phyloP scores from a whole-genome alignment of 2,888 invertebrate genomes.

The Drosophila maculinotata region DNA sequence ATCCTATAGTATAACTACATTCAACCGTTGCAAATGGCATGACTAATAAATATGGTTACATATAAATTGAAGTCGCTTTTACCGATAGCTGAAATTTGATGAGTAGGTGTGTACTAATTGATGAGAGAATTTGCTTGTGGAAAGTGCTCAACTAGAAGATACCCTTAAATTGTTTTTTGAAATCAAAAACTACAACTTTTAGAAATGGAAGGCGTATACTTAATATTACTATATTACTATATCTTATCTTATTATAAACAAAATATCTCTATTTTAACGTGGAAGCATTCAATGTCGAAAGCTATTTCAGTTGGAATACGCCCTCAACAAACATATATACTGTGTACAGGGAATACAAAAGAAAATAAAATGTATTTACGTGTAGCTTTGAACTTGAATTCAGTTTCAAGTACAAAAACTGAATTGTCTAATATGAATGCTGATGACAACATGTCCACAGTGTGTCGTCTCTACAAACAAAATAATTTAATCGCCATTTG shows the following conservation, averaged over 20 bases:
- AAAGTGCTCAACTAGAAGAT: background rate
- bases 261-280: no score
- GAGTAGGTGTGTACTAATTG: background rate
- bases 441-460: slow-evolving; percentile 47
- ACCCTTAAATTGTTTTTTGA: no score
- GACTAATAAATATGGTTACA: slow-evolving; percentile 15
- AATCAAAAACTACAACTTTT: no score
- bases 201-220: no score
- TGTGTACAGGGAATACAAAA: background rate
- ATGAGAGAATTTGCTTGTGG: no score
- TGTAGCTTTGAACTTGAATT: slow-evolving; percentile 48
- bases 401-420: slow-evolving; percentile 35
- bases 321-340: background rate
- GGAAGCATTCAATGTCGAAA: no score
- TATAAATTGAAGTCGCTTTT: background rate
- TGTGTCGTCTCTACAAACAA: slow-evolving; percentile 17
- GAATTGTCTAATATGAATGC: slow-evolving; percentile 40
- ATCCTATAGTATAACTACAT: slow-evolving; percentile 11
- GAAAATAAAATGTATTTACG: background rate
- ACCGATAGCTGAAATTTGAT: background rate
- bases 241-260: no score
- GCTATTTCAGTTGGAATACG: no score
- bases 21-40: slow-evolving; percentile 4
- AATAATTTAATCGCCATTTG: slow-evolving; percentile 38
- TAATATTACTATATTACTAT: no score